phyloP scores from a whole-genome alignment of 2,888 invertebrate genomes.

The Syrphus vitripennis region DNA sequence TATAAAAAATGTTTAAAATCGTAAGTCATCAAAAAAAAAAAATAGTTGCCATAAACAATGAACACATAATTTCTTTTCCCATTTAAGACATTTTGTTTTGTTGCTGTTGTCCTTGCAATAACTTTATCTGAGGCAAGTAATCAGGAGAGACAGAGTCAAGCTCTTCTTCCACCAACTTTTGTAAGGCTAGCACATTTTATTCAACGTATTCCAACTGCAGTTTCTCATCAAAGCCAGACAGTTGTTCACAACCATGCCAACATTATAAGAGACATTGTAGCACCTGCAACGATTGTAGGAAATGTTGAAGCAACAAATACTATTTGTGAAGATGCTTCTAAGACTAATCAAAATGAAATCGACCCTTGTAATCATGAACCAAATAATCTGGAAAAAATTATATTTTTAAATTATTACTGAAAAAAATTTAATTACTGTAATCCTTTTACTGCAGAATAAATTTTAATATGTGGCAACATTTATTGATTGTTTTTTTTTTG shows the following conservation, averaged over 20 bases:
- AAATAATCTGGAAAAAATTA: neutral
- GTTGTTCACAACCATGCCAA: constrained; percentile 79
- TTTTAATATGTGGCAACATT: neutral
- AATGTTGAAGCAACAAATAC: neutral
- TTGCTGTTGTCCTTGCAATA: constrained; percentile 55
- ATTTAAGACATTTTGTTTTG: constrained; percentile 55
- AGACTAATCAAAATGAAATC: too few relatives aligned
- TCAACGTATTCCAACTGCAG: constrained; percentile 77
- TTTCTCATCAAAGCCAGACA: constrained; percentile 82
- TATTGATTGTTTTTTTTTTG: neutral
- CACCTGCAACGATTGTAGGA: constrained; percentile 44
- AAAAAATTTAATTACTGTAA: neutral
- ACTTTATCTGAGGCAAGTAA: constrained; percentile 40
- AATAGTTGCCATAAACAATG: too few relatives aligned
- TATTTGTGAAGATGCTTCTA: neutral
- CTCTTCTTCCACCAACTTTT: constrained; percentile 2
- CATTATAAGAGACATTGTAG: constrained; percentile 73
- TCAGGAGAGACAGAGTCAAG: neutral
- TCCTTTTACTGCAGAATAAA: neutral
- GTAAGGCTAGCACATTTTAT: constrained; percentile 17
- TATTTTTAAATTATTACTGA: neutral
- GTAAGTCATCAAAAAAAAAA: neutral
- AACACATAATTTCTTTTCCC: neutral
- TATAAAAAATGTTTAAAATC: constrained; percentile 22
- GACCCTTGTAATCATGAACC: neutral